Evolutionary conservation across 2,888 invertebrate genomes (phyloP).

Genomic region (Aproaerema taeniolella): DNA sequence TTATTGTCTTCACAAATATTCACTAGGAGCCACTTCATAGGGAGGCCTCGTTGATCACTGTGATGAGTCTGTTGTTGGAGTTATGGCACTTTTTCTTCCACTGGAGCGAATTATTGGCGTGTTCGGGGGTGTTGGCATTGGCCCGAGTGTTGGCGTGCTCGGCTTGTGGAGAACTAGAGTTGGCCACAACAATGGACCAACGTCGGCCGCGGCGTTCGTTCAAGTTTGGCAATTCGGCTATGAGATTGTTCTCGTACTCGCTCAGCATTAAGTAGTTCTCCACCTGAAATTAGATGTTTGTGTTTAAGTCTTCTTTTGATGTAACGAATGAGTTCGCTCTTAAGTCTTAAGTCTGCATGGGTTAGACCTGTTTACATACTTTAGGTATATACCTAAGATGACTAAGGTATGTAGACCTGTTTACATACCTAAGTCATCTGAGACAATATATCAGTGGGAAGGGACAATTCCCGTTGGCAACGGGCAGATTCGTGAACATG

Average conservation of each 20-base stretch:
- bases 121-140: constrained; percentile 60
- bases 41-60: constrained; percentile 87
- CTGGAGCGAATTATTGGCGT: constrained; percentile 57
- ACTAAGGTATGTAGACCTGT: too few relatives aligned
- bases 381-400: too few relatives aligned
- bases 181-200: constrained; percentile 81
- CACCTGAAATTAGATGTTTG: constrained; percentile 58
- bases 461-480: too few relatives aligned
- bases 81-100: constrained; percentile 74
- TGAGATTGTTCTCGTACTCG: constrained; percentile 90
- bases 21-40: constrained; percentile 66
- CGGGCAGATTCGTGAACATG: too few relatives aligned
- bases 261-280: constrained; percentile 92
- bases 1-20: constrained; percentile 59
- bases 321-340: too few relatives aligned
- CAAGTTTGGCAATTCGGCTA: constrained; percentile 86
- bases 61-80: constrained; percentile 82
- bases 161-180: constrained; percentile 40
- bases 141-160: constrained; percentile 43
- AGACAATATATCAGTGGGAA: too few relatives aligned
- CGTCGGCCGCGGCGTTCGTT: constrained; percentile 83
- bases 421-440: too few relatives aligned
- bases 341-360: too few relatives aligned
- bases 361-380: too few relatives aligned
- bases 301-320: too few relatives aligned